Percentiles rank a stretch among this genome's conserved stretches.
These are phyloP conservation scores for Phaenicophaeus curvirostris DNA, from an alignment of 2,797 vertebrate species.

Conservation along the genomic window DNA sequence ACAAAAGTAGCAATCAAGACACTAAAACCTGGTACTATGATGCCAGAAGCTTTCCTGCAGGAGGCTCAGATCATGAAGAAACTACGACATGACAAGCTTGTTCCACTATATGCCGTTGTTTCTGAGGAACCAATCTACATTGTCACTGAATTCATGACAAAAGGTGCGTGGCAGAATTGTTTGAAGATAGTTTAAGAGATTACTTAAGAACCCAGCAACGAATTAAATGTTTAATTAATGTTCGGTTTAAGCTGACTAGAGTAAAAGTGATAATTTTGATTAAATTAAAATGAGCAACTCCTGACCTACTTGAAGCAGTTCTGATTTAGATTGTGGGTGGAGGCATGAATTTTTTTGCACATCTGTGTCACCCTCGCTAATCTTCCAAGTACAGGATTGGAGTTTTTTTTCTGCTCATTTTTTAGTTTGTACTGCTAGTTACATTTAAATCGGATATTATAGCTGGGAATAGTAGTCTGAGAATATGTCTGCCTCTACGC, in stretches of 20 bases:
- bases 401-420: background rate
- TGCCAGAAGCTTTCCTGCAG: conserved; percentile 94
- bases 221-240: conserved; percentile 45
- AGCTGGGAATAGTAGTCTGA: background rate
- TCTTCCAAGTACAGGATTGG: background rate
- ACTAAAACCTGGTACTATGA: conserved; percentile 95
- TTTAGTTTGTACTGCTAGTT: background rate
- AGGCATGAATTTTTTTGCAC: background rate
- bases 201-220: conserved; percentile 18
- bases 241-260: background rate
- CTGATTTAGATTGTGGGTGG: background rate
- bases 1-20: conserved; percentile 98
- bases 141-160: conserved; percentile 96
- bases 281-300: background rate
- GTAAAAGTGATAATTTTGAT: conserved; percentile 27
- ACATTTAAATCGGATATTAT: background rate
- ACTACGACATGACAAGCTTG: conserved; percentile 92
- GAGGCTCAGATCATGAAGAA: conserved; percentile 99
- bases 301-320: conserved; percentile 53
- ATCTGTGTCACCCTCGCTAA: conserved; percentile 21
- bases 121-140: conserved; percentile 96
- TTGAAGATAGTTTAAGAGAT: background rate
- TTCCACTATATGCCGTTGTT: conserved; percentile 93
- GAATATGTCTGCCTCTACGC: background rate
- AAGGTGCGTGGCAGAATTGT: conserved; percentile 80